A percentile compares a stretch with the other conserved stretches of the same genome.
These are phyloP conservation scores for Pipa parva DNA, from an alignment of 2,113 vertebrate genomes.

Conservation along the genomic window DNA sequence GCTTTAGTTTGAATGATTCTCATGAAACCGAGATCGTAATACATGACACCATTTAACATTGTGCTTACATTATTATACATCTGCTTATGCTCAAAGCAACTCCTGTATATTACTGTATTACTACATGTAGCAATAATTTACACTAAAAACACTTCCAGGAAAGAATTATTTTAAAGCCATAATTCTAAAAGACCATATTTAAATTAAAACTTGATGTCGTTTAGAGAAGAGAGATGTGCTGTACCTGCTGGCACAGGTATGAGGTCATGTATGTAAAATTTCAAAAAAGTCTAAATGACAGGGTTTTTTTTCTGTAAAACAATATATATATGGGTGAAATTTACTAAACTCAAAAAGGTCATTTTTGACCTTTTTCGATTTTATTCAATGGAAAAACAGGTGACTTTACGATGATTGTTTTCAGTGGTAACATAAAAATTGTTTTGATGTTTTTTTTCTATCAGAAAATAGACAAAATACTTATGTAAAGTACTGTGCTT, in stretches of 20 bases:
- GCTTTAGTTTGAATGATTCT: no score
- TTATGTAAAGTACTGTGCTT: no score
- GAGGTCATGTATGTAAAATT: neutral
- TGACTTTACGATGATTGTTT: no score
- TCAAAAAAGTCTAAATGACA: neutral
- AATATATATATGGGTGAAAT: no score
- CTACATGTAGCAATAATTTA: neutral
- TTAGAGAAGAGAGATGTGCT: neutral
- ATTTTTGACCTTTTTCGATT: no score
- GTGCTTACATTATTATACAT: constrained; percentile 2
- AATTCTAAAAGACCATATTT: neutral
- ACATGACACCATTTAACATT: neutral
- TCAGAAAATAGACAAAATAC: no score
- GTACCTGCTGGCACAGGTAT: neutral
- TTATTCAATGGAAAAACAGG: no score
- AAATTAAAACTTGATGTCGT: neutral
- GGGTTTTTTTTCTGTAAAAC: neutral
- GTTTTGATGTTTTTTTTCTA: no score
- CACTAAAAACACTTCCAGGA: neutral
- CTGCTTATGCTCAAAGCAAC: neutral
- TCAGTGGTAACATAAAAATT: no score
- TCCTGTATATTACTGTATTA: neutral
- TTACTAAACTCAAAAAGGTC: no score
- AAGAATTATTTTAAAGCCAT: neutral
- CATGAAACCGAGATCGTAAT: no score